Base-by-base conservation (phyloP, 2,888 invertebrate species). In the Standfussiana lucernea region DNA sequence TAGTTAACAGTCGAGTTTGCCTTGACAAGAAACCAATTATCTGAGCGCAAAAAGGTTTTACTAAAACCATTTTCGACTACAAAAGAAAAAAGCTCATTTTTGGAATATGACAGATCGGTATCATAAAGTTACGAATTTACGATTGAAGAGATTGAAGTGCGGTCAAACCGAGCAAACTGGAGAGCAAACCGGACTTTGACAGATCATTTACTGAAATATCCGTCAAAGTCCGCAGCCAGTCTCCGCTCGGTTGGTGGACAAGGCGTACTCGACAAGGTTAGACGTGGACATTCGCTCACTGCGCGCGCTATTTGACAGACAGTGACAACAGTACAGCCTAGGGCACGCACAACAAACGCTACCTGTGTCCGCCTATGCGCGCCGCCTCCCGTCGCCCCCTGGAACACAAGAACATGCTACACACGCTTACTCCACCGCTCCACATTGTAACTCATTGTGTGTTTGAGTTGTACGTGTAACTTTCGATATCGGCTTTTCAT, bases 291-390 rank as follows among this genome's bases (percentile, higher is more conserved):
- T 93, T 86, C 82, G 89, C 95, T 94, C 96, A 95, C 96, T 93
- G 92, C 93, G 95, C 96, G 95, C 95, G 94, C 96, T 96, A 96
- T 94, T 92, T 92, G 93, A 95, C 95, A 95, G 93, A 96, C 96
- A 96, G 95, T 96, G 96, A 96, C 95, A 95, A 96, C 96, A 97
- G 94, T 95, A 95, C 95, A 96, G 95, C 97, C 97, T 97, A 97
- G 94, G 93, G 95, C 96, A 97, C 97, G 97, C 96, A 97, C 97
- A 97, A 96, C 96, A 96, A 94, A 96, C 95, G 96, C 96, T 96
- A 96, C 96, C 96, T 96, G 95, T 80, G 89, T 94, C 93, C 94
- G 94, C 94, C 95, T 96, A 96, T 90, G 94, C 96, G 94, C 96
- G 95, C 93, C 95, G 94, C 91, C 96, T 91, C 91, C 93, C 91